Evolutionary conservation across 2,888 invertebrate genomes (phyloP).

Genomic region (Melangyna quadrimaculata): DNA sequence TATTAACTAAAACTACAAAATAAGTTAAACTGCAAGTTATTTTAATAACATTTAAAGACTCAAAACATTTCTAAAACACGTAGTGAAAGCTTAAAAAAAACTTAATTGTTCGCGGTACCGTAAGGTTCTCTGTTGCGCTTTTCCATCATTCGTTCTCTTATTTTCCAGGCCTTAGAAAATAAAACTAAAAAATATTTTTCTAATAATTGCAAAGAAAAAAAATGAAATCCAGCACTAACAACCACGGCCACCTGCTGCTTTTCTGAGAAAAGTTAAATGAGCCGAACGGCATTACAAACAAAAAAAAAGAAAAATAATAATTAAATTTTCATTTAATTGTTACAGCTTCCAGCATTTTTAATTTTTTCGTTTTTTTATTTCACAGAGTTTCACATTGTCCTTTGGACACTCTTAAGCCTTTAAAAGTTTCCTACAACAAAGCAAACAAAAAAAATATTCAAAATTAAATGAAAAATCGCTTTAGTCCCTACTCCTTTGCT

Average conservation of each 20-base stretch:
- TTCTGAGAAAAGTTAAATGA: neutral
- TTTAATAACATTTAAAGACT: too few species aligned
- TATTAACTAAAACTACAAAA: too few species aligned
- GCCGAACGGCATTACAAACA: neutral
- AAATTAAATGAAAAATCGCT: constrained; percentile 19
- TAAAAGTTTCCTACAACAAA: constrained; percentile 1
- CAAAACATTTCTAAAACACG: too few species aligned
- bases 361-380: neutral
- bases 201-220: neutral
- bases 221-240: neutral
- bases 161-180: too few species aligned
- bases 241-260: neutral
- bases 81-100: too few species aligned
- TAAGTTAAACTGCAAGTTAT: too few species aligned
- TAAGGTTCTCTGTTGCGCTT: too few species aligned
- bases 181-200: too few species aligned
- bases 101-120: too few species aligned
- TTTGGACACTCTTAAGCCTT: constrained; percentile 28
- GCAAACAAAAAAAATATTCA: neutral
- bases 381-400: neutral
- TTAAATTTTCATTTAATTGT: constrained; percentile 49
- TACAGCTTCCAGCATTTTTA: constrained; percentile 34
- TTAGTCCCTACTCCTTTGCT: constrained; percentile 8
- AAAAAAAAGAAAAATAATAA: constrained; percentile 26
- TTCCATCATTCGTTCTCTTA: too few species aligned